Conservation (phyloP, 2,113 vertebrate species). For the Verasper variegatus region DNA sequence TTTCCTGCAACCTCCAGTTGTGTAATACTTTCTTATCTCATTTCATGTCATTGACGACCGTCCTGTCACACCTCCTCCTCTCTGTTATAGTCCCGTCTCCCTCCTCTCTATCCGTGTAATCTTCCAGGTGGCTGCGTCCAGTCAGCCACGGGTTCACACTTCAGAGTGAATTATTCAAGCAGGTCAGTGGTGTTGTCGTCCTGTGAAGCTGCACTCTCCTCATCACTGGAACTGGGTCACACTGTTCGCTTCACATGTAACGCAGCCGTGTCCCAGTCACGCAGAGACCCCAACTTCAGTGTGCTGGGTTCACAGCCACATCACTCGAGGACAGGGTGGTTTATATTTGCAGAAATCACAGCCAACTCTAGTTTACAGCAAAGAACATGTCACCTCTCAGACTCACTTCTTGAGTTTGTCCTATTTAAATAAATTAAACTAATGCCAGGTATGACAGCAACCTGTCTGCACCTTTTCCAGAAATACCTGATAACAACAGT, state of each 20-base stretch:
- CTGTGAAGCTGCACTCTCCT: constrained; percentile 26
- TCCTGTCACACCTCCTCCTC: not conserved
- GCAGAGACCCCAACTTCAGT: constrained; percentile 18
- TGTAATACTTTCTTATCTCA: constrained; percentile 20
- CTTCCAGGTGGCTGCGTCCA: constrained; percentile 65
- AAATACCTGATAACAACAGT: not conserved
- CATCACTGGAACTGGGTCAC: constrained; percentile 76
- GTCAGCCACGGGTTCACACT: constrained; percentile 46
- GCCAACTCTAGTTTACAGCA: too few relatives aligned
- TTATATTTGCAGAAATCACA: not conserved
- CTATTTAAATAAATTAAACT: too few relatives aligned
- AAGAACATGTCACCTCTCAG: too few relatives aligned
- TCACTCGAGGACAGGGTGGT: not conserved
- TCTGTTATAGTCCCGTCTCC: not conserved
- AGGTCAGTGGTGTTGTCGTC: constrained; percentile 41
- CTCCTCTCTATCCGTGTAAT: constrained; percentile 11
- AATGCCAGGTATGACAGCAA: not conserved
- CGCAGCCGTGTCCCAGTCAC: constrained; percentile 39
- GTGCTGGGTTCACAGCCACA: not conserved
- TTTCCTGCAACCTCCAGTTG: constrained; percentile 18
- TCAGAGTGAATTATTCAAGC: constrained; percentile 76
- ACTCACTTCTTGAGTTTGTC: too few relatives aligned
- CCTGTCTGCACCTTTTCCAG: not conserved
- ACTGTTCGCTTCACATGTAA: constrained; percentile 38
- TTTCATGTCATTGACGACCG: not conserved